phyloP scores from a whole-genome alignment of 2,888 invertebrate species.

The Pyralis farinalis region DNA sequence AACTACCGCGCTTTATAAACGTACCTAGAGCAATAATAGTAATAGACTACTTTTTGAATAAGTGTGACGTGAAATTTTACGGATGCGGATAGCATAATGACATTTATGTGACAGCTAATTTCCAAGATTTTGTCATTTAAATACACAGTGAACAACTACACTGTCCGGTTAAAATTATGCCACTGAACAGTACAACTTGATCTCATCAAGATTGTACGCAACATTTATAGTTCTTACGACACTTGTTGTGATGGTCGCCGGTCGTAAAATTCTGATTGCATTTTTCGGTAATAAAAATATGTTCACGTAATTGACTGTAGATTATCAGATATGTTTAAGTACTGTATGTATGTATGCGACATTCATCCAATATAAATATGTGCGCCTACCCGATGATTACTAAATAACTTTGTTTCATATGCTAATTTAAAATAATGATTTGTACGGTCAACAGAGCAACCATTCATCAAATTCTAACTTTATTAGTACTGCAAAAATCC shows the following conservation, averaged over 20 bases:
- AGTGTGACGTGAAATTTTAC: slow-evolving; percentile 4
- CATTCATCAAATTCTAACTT: too few species aligned
- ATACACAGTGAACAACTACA: slow-evolving; percentile 1
- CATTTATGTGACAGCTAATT: slow-evolving; percentile 1
- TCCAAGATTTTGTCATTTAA: slow-evolving; percentile 3
- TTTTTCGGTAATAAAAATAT: not conserved
- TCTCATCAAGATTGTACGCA: slow-evolving; percentile 2
- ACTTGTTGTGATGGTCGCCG: slow-evolving; percentile 1
- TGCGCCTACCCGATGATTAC: too few species aligned
- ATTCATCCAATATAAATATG: too few species aligned
- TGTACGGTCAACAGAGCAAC: too few species aligned
- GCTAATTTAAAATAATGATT: too few species aligned
- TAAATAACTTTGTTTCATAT: too few species aligned
- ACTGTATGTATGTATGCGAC: too few species aligned
- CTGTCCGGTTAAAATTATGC: slow-evolving; percentile 5
- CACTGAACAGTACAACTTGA: not conserved
- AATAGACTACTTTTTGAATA: too few species aligned
- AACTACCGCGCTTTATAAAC: not conserved
- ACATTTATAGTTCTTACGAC: slow-evolving; percentile 4
- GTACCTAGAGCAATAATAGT: too few species aligned
- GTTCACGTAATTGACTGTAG: too few species aligned
- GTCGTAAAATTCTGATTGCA: not conserved
- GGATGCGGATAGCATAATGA: not conserved
- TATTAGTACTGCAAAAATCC: too few species aligned
- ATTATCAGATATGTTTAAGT: too few species aligned